phyloP scores from a whole-genome alignment of 2,888 invertebrate species.

The Cheilosia scutellata region DNA sequence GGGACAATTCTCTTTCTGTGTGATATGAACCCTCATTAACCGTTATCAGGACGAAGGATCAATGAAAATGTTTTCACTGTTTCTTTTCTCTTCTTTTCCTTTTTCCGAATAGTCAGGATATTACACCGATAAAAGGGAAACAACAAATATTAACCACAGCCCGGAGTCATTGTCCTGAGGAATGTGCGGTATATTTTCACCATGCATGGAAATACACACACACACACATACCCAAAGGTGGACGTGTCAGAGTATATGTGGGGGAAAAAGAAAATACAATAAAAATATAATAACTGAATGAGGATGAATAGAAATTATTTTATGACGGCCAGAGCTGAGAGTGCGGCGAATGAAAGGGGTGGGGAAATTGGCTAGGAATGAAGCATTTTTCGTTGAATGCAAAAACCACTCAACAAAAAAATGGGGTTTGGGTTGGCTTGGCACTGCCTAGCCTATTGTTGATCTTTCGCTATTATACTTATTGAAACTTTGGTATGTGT shows the following conservation, averaged over 20 bases:
- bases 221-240: background rate
- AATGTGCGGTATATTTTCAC: constrained; percentile 38
- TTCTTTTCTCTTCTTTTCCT: constrained; percentile 23
- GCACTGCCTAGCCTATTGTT: constrained; percentile 31
- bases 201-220: constrained; percentile 10
- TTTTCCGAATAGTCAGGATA: constrained; percentile 54
- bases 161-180: constrained; percentile 67
- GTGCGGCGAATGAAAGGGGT: background rate
- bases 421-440: background rate
- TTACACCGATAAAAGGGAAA: constrained; percentile 36
- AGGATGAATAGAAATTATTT: constrained; percentile 68
- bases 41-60: constrained; percentile 69
- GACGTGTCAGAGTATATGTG: background rate
- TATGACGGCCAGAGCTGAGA: constrained; percentile 39
- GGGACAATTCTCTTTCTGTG: constrained; percentile 55
- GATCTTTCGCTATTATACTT: constrained; percentile 52
- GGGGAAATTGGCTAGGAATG: constrained; percentile 18
- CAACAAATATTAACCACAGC: constrained; percentile 39
- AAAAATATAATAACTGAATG: constrained; percentile 62
- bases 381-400: constrained; percentile 48
- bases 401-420: constrained; percentile 44
- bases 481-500: constrained; percentile 53
- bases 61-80: constrained; percentile 63
- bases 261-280: constrained; percentile 43
- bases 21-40: constrained; percentile 74